A percentile compares a stretch with the other conserved stretches of the same genome.
Evolutionary conservation across 2,113 vertebrate species (phyloP).

Genomic region (Festucalex cinctus): DNA sequence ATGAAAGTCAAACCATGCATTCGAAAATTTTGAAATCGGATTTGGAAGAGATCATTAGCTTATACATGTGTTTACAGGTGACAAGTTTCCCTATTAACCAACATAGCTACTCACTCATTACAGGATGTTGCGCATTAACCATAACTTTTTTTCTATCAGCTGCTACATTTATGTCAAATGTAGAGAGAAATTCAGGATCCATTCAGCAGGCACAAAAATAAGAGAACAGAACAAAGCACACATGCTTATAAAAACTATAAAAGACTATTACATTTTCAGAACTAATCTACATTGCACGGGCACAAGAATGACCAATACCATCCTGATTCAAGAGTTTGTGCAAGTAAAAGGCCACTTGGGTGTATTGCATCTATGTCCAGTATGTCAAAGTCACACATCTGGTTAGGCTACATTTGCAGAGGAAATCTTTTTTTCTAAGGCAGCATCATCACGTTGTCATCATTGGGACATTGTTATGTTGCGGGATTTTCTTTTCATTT

Average conservation of each 20-base stretch:
- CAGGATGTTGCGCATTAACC: not conserved
- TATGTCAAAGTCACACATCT: constrained; percentile 9
- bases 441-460: constrained; percentile 7
- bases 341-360: constrained; percentile 49
- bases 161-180: not conserved
- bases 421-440: constrained; percentile 28
- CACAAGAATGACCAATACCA: constrained; percentile 18
- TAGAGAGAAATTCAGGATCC: constrained; percentile 3
- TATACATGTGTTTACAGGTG: constrained; percentile 17
- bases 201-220: not conserved
- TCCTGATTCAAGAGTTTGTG: constrained; percentile 34
- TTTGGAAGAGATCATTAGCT: constrained; percentile 3
- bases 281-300: constrained; percentile 3
- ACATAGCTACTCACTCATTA: not conserved
- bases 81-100: constrained; percentile 7
- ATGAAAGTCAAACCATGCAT: constrained; percentile 2
- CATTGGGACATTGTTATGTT: not conserved
- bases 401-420: constrained; percentile 33
- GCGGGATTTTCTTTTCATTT: not conserved
- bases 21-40: not conserved
- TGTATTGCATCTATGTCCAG: constrained; percentile 20
- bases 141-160: not conserved
- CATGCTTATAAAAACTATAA: constrained; percentile 13
- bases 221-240: not conserved
- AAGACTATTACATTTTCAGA: constrained; percentile 4